Evolutionary conservation across 2,888 invertebrate species (phyloP), one percentile per base, ranked within the genome.

Genomic region (Lasiommata megera): DNA sequence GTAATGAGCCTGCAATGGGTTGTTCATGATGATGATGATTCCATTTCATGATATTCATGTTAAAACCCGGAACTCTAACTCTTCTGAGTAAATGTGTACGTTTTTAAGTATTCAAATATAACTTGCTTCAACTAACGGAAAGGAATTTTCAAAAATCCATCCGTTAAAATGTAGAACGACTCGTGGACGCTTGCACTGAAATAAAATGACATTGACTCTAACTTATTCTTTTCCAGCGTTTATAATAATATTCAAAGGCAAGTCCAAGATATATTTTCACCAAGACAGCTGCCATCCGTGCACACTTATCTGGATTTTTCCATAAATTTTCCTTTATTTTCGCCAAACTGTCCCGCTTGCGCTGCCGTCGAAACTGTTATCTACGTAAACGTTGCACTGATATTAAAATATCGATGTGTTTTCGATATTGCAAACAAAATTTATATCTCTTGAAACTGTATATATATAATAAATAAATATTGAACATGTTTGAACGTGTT

Each of bases 311-410:
- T 58, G 11, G 43, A 53, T 46, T 53, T 53, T 57, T 57, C 52
- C 48, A 61, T 55, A 58, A 58, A 58, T 55, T 55, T 55, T 51
- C 47, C 17, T 54, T 50, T 58, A 58, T 58, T 61, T 61, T 56
- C 52, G 16, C 40, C 38, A 51, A 51, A 51, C 38, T 29, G 31
- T 41, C 29, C 41, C 52, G 41, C 16, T 29, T 5, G 28, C 40
- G 38, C 9, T 31, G 12, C 52, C 52, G 16, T 41, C 52, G 41
- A 52, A 52, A 41, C 52, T 18, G 38, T 16, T 51, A 28, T 31
- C 52, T 52, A 31, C 29, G 17, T 29, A 29, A 23, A 14, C 37
- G 37, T 48, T 48, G 16, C 16, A 11, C 46, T 31, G 31, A 46
- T 46, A 46, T 46, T 46, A 31, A 46, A 46, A 46, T 31, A 31